phyloP scores from a whole-genome alignment of 2,888 invertebrate species.

The Escarpia spicata region DNA sequence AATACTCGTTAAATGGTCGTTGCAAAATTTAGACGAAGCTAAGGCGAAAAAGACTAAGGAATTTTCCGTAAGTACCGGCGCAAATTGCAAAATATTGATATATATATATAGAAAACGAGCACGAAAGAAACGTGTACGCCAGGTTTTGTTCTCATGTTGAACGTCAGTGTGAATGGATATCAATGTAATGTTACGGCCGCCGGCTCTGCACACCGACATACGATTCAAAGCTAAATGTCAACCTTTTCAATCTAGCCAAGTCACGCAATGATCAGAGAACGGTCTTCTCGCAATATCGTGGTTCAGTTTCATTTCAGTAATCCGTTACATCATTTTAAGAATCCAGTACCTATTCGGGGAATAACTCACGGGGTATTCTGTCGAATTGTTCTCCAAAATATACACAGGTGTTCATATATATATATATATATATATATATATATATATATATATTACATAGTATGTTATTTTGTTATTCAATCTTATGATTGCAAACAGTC shows the following conservation, averaged over 20 bases:
- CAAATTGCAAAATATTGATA: background rate
- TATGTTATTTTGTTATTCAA: too few species aligned
- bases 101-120: background rate
- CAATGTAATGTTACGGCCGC: background rate
- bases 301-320: background rate
- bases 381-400: too few species aligned
- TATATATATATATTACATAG: too few species aligned
- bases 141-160: background rate
- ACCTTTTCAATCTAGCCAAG: background rate
- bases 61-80: background rate
- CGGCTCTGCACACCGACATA: background rate
- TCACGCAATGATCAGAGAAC: background rate
- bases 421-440: too few species aligned
- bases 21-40: background rate
- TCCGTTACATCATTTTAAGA: background rate
- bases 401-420: too few species aligned
- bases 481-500: too few species aligned
- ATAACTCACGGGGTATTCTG: background rate
- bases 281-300: background rate
- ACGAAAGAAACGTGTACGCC: background rate
- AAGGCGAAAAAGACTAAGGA: background rate
- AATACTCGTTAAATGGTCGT: background rate
- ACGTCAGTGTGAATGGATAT: background rate
- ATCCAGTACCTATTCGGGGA: background rate
- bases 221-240: slow-evolving; percentile 2